Base-by-base conservation (phyloP, 2,797 vertebrate species). In the Hoplostethus atlanticus region DNA sequence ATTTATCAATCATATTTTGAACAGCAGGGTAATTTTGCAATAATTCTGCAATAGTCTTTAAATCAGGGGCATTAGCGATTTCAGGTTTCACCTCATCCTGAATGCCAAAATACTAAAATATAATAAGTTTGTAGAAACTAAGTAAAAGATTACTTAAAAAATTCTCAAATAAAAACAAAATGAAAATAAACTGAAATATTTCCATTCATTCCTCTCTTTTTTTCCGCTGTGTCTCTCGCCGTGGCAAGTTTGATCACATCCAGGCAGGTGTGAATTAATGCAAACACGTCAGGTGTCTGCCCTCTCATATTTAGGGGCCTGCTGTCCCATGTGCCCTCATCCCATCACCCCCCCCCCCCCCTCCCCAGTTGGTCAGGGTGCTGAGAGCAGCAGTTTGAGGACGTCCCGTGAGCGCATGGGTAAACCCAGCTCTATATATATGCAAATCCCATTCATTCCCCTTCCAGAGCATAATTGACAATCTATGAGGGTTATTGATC, bases 401-500 rank as follows among this genome's bases (percentile, higher is more conserved):
- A 83, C 68, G 75, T 85, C 79, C 84, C 77, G 77, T 90, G 84
- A 92, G 89, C 87, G 91, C 93, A 84, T 93, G 90, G 91, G 80
- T 94, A 92, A 85, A 91, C 91, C 83, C 76, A 63, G 72, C 79
- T 86, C 92, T 91, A 93, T 94, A 93, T 92, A 93, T 93, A 94
- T 94, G 94, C 92, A 94, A 93, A 94, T 94, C 82, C 68, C 88
- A 86, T 87, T 91, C 89, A 89, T 91, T 90, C 81, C 71, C 81
- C 84, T 63, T 80, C 84, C 77, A 62, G 55, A 81, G 72, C 5
- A 46, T 92, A 93, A 93, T 87, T 92, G 92, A 92, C 92, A 87
- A 93, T 93, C 91, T 93, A 93, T 93, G 93, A 92, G 81, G 69
- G 68, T 62, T 94, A 94, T 94, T 91, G 94, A 95, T 94, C 88